These are phyloP conservation scores for Amblyteles armatorius DNA, from an alignment of 2,888 invertebrate species.

Conservation along the genomic window DNA sequence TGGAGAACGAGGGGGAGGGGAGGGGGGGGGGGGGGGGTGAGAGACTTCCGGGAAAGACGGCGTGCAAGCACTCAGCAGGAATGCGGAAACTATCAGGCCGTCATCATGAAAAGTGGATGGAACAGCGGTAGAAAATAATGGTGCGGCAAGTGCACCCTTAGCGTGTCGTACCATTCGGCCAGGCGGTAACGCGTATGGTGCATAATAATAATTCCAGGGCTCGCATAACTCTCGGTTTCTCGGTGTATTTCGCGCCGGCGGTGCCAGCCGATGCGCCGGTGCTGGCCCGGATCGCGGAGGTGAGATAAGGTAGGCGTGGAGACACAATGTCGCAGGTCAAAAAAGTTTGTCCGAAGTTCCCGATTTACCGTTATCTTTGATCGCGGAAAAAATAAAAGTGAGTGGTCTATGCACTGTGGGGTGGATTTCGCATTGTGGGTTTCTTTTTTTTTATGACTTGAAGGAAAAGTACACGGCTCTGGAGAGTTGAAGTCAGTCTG, in stretches of 20 bases:
- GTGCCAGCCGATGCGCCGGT: conserved; percentile 26
- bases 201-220: conserved; percentile 48
- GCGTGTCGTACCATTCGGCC: conserved; percentile 45
- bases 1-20: not conserved
- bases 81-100: conserved; percentile 59
- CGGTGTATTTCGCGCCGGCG: conserved; percentile 22
- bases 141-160: conserved; percentile 54
- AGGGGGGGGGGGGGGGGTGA: conserved; percentile 8
- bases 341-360: conserved; percentile 4
- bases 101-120: conserved; percentile 61
- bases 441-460: not conserved
- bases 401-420: not conserved
- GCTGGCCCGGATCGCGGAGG: conserved; percentile 33
- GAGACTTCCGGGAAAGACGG: conserved; percentile 45
- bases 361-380: conserved; percentile 3
- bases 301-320: conserved; percentile 51
- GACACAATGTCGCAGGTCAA: not conserved
- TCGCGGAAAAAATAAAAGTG: conserved; percentile 3
- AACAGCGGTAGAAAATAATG: conserved; percentile 64
- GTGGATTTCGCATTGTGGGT: not conserved
- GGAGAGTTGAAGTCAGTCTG: too few relatives aligned
- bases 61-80: conserved; percentile 44
- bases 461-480: too few relatives aligned
- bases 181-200: conserved; percentile 5
- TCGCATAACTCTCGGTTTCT: conserved; percentile 42